Percentiles rank a stretch among this genome's conserved stretches.
phyloP scores from a whole-genome alignment of 2,113 vertebrate genomes.

The Xiphophorus couchianus region DNA sequence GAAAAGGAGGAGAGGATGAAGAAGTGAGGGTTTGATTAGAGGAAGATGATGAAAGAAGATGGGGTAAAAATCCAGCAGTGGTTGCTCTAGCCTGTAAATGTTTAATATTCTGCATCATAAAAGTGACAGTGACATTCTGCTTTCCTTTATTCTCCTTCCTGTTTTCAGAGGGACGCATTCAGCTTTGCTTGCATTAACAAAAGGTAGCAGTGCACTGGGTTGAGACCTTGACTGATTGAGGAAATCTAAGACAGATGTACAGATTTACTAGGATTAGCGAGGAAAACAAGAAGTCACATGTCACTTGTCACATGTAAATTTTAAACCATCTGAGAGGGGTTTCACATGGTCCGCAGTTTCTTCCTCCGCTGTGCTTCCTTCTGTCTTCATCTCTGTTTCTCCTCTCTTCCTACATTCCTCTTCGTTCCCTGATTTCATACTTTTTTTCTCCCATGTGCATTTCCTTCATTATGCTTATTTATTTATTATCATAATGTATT shows the following conservation, averaged over 20 bases:
- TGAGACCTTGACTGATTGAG: not conserved
- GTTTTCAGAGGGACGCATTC: too few relatives aligned
- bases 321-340: conserved; percentile 33
- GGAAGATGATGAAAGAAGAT: conserved; percentile 22
- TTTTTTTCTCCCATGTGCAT: not conserved
- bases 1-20: conserved; percentile 38
- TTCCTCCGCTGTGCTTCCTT: not conserved
- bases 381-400: not conserved
- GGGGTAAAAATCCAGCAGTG: conserved; percentile 11
- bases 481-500: too few relatives aligned
- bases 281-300: conserved; percentile 20
- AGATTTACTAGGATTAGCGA: conserved; percentile 45
- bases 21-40: conserved; percentile 42
- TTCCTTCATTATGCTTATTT: not conserved
- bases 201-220: not conserved
- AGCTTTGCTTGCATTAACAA: too few relatives aligned
- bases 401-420: not conserved
- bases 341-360: conserved; percentile 23
- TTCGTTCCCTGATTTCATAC: too few relatives aligned
- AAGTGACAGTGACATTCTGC: conserved; percentile 15
- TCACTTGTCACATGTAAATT: conserved; percentile 11
- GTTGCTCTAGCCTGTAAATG: conserved; percentile 18
- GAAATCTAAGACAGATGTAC: conserved; percentile 44
- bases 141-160: conserved; percentile 26
- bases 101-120: conserved; percentile 46